phyloP scores from a whole-genome alignment of 2,113 vertebrate species.

The Apodemus sylvaticus region DNA sequence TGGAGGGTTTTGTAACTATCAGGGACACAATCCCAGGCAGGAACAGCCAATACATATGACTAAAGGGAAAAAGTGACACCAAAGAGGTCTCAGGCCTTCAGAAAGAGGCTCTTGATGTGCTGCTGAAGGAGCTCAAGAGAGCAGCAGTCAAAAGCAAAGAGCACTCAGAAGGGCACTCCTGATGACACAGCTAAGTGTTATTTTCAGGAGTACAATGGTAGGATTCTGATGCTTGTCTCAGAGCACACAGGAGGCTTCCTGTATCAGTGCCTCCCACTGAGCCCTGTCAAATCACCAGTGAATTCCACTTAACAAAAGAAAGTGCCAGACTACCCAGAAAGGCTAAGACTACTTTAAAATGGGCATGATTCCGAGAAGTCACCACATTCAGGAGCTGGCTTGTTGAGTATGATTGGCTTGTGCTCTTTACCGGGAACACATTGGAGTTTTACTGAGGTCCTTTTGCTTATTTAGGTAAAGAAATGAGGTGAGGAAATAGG shows the following conservation, averaged over 20 bases:
- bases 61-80: not conserved
- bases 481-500: not conserved
- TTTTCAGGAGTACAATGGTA: not conserved
- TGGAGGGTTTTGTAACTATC: not conserved
- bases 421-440: conserved; percentile 5
- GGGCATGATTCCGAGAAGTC: conserved; percentile 17
- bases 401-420: not conserved
- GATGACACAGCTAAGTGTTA: not conserved
- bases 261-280: not conserved
- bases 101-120: not conserved
- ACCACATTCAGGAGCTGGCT: not conserved
- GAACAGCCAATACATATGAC: not conserved
- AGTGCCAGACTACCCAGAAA: not conserved
- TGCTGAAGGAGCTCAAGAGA: not conserved
- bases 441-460: not conserved
- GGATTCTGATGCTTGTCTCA: not conserved
- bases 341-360: not conserved
- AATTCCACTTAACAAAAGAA: not conserved
- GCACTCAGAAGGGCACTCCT: not conserved
- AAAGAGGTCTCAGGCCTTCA: not conserved
- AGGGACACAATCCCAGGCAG: not conserved
- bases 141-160: not conserved
- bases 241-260: not conserved
- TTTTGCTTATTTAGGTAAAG: not conserved
- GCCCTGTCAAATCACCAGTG: not conserved